phyloP scores from a whole-genome alignment of 1,140 invertebrate genomes.

The Xylocopa sonorina region DNA sequence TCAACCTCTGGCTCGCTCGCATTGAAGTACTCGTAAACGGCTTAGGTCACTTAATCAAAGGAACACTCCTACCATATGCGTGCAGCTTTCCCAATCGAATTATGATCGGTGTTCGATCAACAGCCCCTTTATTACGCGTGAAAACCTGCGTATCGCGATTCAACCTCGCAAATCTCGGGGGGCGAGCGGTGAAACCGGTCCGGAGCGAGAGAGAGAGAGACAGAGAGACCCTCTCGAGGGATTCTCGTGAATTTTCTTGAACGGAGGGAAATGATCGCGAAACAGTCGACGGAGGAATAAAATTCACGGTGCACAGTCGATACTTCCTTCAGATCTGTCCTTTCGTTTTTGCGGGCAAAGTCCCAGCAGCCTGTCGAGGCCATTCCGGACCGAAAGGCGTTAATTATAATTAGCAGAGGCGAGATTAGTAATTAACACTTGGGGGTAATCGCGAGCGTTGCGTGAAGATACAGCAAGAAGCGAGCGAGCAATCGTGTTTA shows the following conservation, averaged over 20 bases:
- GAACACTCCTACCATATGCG: not conserved
- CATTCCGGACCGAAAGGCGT: slow-evolving; percentile 75
- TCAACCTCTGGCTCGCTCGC: not conserved
- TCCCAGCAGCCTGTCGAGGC: slow-evolving; percentile 47
- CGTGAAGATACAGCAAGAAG: slow-evolving; percentile 60
- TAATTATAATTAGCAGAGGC: slow-evolving; percentile 82
- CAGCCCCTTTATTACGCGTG: slow-evolving; percentile 32
- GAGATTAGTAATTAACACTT: slow-evolving; percentile 82
- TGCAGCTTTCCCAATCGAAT: slow-evolving; percentile 17
- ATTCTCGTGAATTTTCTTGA: slow-evolving; percentile 52
- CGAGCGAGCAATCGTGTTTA: slow-evolving; percentile 23
- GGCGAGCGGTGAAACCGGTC: slow-evolving; percentile 54
- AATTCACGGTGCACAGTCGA: slow-evolving; percentile 42
- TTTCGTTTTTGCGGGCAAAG: slow-evolving; percentile 66
- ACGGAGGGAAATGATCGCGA: too few relatives aligned
- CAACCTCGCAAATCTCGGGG: slow-evolving; percentile 31
- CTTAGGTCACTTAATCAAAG: slow-evolving; percentile 17
- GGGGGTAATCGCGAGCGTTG: slow-evolving; percentile 76
- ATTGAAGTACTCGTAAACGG: slow-evolving; percentile 9
- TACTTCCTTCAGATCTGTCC: slow-evolving; percentile 62
- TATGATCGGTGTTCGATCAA: slow-evolving; percentile 36
- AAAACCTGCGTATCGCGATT: not conserved
- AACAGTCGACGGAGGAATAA: too few relatives aligned
- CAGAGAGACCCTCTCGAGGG: not conserved
- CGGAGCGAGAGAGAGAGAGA: too few relatives aligned